Conservation (phyloP, 2,888 invertebrate species). For the Synanthedon vespiformis region DNA sequence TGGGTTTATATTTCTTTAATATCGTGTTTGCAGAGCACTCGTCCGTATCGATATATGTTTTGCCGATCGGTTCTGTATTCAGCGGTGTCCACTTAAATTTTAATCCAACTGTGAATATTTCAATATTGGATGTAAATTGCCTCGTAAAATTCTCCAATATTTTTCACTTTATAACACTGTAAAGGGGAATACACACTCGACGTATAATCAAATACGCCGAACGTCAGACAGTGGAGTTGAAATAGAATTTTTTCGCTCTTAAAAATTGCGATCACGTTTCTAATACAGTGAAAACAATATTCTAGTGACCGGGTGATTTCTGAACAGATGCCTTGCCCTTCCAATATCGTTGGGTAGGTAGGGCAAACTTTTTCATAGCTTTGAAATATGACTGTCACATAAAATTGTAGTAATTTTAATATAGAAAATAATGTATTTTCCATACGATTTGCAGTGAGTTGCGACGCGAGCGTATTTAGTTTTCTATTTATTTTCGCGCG, state of each 20-base stretch:
- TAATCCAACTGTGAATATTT: conserved; percentile 47
- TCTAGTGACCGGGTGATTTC: conserved; percentile 71
- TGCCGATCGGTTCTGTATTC: conserved; percentile 1
- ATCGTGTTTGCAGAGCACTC: no score
- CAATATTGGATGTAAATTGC: conserved; percentile 54
- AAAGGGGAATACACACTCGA: conserved; percentile 52
- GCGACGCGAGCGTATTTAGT: conserved; percentile 7
- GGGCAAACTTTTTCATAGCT: conserved; percentile 50
- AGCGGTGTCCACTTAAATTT: conserved; percentile 22
- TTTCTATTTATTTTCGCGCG: conserved; percentile 12
- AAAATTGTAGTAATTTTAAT: conserved; percentile 13
- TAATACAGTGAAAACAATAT: conserved; percentile 73
- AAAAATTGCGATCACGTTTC: conserved; percentile 72
- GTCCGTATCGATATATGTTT: neutral
- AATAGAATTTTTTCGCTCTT: conserved; percentile 69
- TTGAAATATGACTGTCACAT: conserved; percentile 47
- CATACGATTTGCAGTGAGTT: conserved; percentile 8
- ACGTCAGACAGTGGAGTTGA: conserved; percentile 49
- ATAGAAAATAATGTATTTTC: conserved; percentile 10
- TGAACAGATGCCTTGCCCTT: conserved; percentile 63
- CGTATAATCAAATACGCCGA: conserved; percentile 60
- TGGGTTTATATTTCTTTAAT: no score
- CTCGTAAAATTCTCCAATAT: conserved; percentile 53
- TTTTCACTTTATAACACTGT: conserved; percentile 56
- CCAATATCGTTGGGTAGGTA: conserved; percentile 47